These are phyloP conservation scores for Patiria miniata DNA, from an alignment of 35 echinoderm and acorn worm genomes.

Conservation along the genomic window DNA sequence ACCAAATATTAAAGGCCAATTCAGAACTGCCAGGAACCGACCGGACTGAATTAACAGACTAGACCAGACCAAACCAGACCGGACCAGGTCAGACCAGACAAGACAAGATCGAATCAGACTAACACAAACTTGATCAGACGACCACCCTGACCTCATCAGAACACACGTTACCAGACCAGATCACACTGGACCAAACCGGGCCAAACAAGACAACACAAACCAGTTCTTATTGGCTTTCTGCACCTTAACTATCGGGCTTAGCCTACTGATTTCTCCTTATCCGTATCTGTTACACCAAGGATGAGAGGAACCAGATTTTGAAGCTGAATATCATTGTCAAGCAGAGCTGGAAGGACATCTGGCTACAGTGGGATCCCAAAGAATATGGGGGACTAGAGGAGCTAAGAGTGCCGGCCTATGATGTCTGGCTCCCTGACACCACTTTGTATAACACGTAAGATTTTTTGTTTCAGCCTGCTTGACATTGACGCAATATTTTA, in stretches of 20 bases:
- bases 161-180: no score
- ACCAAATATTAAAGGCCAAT: neutral
- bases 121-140: no score
- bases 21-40: neutral
- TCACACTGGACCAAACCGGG: no score
- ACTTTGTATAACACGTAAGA: constrained; percentile 96
- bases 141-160: no score
- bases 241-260: no score
- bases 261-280: no score
- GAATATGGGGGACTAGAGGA: constrained; percentile 72
- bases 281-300: constrained; percentile 20
- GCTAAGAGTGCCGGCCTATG: constrained; percentile 71
- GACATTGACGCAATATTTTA: neutral
- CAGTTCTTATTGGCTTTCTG: no score
- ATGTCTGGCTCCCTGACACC: constrained; percentile 93
- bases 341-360: constrained; percentile 84
- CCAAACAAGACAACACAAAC: no score
- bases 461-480: neutral
- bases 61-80: neutral
- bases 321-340: constrained; percentile 54
- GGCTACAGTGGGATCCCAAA: constrained; percentile 76
- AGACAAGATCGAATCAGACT: no score
- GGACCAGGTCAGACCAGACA: neutral
- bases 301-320: constrained; percentile 59
- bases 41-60: neutral